Percentiles rank a stretch among this genome's conserved stretches.
phyloP scores from a whole-genome alignment of 2,888 invertebrate genomes.

The Incurvaria masculella region DNA sequence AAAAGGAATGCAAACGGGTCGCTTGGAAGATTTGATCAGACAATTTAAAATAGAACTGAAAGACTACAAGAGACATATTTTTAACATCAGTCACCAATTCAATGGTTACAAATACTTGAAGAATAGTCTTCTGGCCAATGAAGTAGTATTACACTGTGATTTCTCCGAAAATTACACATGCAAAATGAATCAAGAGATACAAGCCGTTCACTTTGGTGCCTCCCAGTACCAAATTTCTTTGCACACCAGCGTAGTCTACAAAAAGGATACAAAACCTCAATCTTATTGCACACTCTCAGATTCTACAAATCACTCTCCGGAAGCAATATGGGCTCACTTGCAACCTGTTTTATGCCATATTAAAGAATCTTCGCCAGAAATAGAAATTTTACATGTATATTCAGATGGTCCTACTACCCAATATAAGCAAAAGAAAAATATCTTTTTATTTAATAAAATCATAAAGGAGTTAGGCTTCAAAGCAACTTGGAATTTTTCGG shows the following conservation, averaged over 20 bases:
- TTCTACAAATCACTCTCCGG: slow-evolving; percentile 12
- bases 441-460: slow-evolving; percentile 9
- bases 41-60: background rate
- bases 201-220: slow-evolving; percentile 14
- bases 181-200: slow-evolving; percentile 9
- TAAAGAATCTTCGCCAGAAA: background rate
- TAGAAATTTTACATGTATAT: slow-evolving; percentile 9
- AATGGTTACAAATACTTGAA: background rate
- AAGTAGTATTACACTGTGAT: background rate
- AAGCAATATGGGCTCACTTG: slow-evolving; percentile 16
- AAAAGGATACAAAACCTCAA: slow-evolving; percentile 6
- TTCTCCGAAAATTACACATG: slow-evolving; percentile 9
- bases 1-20: background rate
- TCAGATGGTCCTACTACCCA: slow-evolving; percentile 14
- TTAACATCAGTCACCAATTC: background rate
- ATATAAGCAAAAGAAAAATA: slow-evolving; percentile 13
- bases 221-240: slow-evolving; percentile 15
- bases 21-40: background rate
- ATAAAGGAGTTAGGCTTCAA: slow-evolving; percentile 2
- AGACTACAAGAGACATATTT: background rate
- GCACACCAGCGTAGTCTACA: slow-evolving; percentile 14
- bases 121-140: background rate
- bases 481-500: slow-evolving; percentile 5
- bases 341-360: slow-evolving; percentile 13
- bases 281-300: slow-evolving; percentile 9